A percentile compares a stretch with the other conserved stretches of the same genome.
Evolutionary conservation across 1,140 invertebrate genomes (phyloP).

Genomic region (Nasonia giraulti): DNA sequence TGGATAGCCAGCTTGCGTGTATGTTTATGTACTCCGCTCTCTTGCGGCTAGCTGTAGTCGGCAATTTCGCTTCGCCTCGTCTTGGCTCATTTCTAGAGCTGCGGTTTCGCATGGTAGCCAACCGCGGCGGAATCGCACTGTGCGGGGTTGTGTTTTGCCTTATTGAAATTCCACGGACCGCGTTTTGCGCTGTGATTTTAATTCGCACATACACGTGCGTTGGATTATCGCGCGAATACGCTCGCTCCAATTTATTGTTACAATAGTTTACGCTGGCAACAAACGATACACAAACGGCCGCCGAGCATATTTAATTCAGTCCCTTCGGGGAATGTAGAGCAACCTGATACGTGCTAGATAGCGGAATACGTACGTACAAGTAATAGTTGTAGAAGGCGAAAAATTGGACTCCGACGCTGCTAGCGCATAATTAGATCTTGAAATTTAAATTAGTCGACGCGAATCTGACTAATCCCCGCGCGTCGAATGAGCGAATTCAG

Average conservation of each 20-base stretch:
- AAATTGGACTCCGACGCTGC: conserved; percentile 23
- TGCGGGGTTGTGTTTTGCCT: not conserved
- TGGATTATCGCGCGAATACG: too few relatives aligned
- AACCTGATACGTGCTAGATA: conserved; percentile 25
- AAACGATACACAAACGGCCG: not conserved
- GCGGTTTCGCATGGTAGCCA: not conserved
- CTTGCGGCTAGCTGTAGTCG: too few relatives aligned
- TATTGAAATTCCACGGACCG: too few relatives aligned
- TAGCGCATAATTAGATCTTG: conserved; percentile 51
- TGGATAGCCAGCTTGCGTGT: not conserved
- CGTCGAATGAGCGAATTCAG: conserved; percentile 46
- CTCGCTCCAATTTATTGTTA: too few relatives aligned
- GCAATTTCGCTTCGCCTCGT: not conserved
- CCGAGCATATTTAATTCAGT: conserved; percentile 13
- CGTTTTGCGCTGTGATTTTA: too few relatives aligned
- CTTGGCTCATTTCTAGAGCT: not conserved
- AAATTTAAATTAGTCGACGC: conserved; percentile 50
- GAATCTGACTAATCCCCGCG: conserved; percentile 46
- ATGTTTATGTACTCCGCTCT: conserved; percentile 2
- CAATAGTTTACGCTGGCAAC: too few relatives aligned
- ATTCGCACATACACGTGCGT: too few relatives aligned
- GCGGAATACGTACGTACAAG: not conserved
- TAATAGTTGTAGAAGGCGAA: conserved; percentile 45
- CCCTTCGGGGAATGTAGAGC: conserved; percentile 23
- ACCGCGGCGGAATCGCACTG: not conserved